Base-by-base conservation (phyloP, 2,113 vertebrate species). In the Cololabis saira region DNA sequence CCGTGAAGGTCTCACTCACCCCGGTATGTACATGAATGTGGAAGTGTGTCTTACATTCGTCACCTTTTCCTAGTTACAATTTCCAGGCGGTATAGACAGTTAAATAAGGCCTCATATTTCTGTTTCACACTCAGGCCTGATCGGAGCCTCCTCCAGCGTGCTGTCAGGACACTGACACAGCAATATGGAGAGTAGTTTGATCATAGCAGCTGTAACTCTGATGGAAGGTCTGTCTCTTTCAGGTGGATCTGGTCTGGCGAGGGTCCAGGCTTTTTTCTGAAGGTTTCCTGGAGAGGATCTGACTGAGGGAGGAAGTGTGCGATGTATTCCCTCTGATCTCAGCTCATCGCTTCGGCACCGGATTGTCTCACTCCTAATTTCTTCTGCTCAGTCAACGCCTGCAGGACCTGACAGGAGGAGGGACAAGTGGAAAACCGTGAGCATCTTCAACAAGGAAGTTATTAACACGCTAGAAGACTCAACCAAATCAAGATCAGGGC, bases 321-420 rank as follows among this genome's bases (percentile, higher is more conserved):
- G 53, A 19, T 1, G 33, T 22, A 43, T 21, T 19, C 18, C 43
- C 30, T 52, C 64, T 15, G 33, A 51, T 48, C 40, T 67, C 41
- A 43, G 68, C 22, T 95, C 92, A 98, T 86, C 62, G 95, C 74
- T 94, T 94, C 75, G 94, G 93, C 8, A 93, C 92, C 2, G 93
- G 96, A 81, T 96, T 97, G 76, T 93, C 92, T 77, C 87, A 93
- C 64, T 97, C 95, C 90, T 72, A 83, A 6, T 95, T 95, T 67
- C 65, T 94, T 98, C 93, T 97, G 96, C 74, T 76, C 73, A 0
- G 65, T 76, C 65, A 98, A 72, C 9, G 94, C 89, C 72, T 94
- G 91, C 76, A 98, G 92, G 48, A 98, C 93, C 96, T 98, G 76
- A 19, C 70, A 43, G 60, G 53, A 3, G 21, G 27, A 40, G 49